Conservation (phyloP, 2,888 invertebrate species). For the Temnothorax ravouxi region DNA sequence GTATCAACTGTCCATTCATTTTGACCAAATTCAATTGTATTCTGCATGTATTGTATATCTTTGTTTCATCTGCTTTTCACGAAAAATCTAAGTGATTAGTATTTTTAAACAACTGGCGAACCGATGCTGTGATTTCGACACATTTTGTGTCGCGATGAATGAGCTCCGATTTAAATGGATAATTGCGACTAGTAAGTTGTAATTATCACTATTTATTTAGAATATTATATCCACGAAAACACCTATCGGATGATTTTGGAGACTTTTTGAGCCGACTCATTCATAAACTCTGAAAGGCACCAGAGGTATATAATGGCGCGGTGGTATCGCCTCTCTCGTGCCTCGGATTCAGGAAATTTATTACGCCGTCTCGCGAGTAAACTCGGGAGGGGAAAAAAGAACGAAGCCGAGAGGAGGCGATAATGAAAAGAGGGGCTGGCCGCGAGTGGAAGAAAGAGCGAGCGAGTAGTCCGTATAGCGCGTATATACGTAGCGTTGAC, state of each 20-base stretch:
- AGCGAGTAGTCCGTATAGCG: conserved; percentile 47
- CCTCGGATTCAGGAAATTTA: conserved; percentile 60
- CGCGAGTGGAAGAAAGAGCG: conserved; percentile 37
- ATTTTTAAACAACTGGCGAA: neutral
- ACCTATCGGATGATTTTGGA: neutral
- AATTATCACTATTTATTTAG: conserved; percentile 24
- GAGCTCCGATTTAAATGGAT: neutral
- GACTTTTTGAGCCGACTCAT: neutral
- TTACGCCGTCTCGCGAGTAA: conserved; percentile 60
- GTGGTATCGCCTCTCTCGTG: conserved; percentile 21
- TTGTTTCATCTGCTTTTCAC: no score
- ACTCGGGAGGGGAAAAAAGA: neutral
- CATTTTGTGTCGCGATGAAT: neutral
- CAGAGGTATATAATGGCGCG: neutral
- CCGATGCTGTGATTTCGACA: neutral
- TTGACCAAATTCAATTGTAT: neutral
- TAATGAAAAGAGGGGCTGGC: neutral
- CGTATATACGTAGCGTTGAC: conserved; percentile 67
- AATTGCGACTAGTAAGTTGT: neutral
- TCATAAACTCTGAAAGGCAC: conserved; percentile 29
- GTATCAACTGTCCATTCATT: neutral
- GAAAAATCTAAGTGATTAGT: no score
- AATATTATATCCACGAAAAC: conserved; percentile 15
- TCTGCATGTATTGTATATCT: neutral
- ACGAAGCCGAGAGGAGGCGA: neutral